Evolutionary conservation across 2,797 vertebrate genomes (phyloP).

Genomic region (Phataginus tricuspis): DNA sequence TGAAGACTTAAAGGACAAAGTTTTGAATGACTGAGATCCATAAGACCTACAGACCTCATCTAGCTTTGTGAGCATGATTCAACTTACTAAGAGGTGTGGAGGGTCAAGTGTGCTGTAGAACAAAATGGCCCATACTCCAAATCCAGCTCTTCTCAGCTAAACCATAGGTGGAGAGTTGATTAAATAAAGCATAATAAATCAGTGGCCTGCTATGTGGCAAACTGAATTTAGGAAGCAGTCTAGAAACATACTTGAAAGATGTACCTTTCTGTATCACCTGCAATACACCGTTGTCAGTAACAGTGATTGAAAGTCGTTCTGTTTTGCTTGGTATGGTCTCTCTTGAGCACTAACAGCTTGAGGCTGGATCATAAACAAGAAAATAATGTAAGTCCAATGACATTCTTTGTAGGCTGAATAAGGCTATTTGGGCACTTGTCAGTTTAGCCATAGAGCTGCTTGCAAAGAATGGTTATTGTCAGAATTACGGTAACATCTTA

Average conservation of each 20-base stretch:
- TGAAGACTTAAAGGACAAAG: neutral
- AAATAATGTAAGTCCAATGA: neutral
- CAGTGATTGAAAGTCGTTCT: neutral
- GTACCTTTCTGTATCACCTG: neutral
- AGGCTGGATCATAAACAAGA: neutral
- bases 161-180: neutral
- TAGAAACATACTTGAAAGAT: constrained; percentile 13
- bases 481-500: neutral
- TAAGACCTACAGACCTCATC: neutral
- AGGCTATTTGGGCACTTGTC: neutral
- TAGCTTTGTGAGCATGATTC: neutral
- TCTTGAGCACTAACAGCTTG: neutral
- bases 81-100: neutral
- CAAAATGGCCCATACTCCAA: neutral
- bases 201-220: neutral
- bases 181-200: constrained; percentile 41
- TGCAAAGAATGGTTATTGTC: neutral
- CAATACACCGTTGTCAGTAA: neutral
- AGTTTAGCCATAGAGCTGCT: neutral
- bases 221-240: neutral
- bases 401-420: neutral
- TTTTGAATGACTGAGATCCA: neutral
- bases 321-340: neutral
- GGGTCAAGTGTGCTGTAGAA: neutral
- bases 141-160: constrained; percentile 35